Conservation (phyloP, 2,797 vertebrate genomes). For the Myoxocephalus aenaeus region DNA sequence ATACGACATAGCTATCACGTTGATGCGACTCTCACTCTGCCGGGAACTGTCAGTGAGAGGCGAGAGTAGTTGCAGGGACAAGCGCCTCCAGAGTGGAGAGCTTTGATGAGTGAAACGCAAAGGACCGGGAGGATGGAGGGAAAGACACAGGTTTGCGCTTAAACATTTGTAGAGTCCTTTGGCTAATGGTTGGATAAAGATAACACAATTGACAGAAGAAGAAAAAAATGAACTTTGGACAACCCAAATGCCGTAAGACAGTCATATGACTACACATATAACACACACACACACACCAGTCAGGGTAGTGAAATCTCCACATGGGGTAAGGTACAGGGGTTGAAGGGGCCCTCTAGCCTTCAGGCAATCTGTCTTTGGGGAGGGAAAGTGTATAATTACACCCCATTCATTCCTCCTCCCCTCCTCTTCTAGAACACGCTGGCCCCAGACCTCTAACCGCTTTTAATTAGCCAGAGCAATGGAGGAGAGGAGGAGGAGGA, state of each 20-base stretch:
- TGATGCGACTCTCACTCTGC: constrained; percentile 66
- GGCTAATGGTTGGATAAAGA: constrained; percentile 7
- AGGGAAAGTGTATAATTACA: constrained; percentile 81
- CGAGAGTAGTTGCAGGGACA: constrained; percentile 22
- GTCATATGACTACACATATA: constrained; percentile 39
- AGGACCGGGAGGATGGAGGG: constrained; percentile 5
- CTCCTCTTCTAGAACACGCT: constrained; percentile 73
- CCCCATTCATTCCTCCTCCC: constrained; percentile 77
- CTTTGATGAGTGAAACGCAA: constrained; percentile 46
- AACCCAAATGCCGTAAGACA: constrained; percentile 10
- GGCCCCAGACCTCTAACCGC: constrained; percentile 81
- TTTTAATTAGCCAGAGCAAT: constrained; percentile 79
- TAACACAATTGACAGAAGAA: background rate
- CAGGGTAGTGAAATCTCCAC: constrained; percentile 60
- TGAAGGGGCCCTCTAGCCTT: constrained; percentile 71
- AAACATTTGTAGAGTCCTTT: background rate
- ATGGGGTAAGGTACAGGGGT: constrained; percentile 58
- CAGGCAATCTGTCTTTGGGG: constrained; percentile 72
- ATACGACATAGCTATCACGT: constrained; percentile 61
- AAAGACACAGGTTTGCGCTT: background rate
- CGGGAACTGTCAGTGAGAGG: constrained; percentile 65
- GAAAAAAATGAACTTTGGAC: constrained; percentile 6
- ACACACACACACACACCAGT: constrained; percentile 35
- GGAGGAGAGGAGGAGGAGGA: constrained; percentile 27
- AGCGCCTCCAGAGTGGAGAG: constrained; percentile 20